Percentiles rank a stretch among this genome's conserved stretches.
Evolutionary conservation across 2,888 invertebrate species (phyloP).

Genomic region (Euplexia lucipara): DNA sequence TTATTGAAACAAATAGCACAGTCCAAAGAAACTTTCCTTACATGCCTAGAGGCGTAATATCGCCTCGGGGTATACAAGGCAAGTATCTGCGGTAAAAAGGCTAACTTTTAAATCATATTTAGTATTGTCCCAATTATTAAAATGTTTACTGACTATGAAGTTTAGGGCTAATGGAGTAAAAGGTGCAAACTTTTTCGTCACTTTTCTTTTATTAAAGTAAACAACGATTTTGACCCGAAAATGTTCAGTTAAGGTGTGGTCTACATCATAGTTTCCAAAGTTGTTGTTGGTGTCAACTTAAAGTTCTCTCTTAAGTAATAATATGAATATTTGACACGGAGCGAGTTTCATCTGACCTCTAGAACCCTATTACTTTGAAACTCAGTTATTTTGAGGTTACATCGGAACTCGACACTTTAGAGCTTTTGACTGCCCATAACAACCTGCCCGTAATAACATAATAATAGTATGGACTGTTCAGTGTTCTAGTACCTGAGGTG

Average conservation of each 20-base stretch:
- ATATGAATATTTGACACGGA: constrained; percentile 6
- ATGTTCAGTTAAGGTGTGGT: no score
- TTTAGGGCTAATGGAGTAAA: constrained; percentile 22
- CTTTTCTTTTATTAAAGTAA: constrained; percentile 9
- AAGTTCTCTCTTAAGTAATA: not conserved
- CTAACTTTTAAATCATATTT: constrained; percentile 36
- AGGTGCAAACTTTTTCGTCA: constrained; percentile 12
- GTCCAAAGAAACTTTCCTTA: no score
- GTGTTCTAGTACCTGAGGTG: no score
- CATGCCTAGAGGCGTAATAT: no score
- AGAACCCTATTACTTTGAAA: constrained; percentile 9
- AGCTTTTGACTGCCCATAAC: not conserved
- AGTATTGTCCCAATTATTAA: constrained; percentile 28
- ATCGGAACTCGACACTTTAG: not conserved
- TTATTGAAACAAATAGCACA: no score
- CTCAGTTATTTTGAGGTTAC: not conserved
- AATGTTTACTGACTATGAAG: constrained; percentile 38
- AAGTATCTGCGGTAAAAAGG: constrained; percentile 14
- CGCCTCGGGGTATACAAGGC: no score
- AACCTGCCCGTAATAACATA: not conserved
- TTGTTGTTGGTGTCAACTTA: not conserved
- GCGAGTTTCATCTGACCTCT: not conserved
- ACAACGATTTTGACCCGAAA: not conserved
- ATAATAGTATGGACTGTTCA: not conserved
- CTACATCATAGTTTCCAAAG: not conserved